Conservation (phyloP, 2,888 invertebrate genomes). For the Epiblema foenella region DNA sequence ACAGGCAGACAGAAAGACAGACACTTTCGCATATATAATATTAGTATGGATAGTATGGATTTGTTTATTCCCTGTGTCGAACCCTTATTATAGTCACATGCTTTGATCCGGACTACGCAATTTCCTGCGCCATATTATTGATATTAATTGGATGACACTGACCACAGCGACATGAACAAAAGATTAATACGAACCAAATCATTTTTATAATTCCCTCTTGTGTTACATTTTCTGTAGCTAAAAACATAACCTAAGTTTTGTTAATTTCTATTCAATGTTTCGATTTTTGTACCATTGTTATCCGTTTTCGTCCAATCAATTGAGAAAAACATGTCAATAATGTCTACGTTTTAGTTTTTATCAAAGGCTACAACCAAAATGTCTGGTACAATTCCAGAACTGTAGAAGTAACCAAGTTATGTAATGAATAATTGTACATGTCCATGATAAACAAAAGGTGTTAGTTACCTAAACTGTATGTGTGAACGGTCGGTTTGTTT, state of each 20-base stretch:
- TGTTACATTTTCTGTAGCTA: constrained; percentile 57
- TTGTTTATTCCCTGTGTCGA: background rate
- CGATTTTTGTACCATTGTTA: background rate
- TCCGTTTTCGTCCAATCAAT: background rate
- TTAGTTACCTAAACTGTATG: constrained; percentile 9
- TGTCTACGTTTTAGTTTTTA: background rate
- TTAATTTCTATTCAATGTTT: background rate
- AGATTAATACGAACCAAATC: constrained; percentile 68
- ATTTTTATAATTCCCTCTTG: constrained; percentile 71
- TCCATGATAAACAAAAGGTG: background rate
- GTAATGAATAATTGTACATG: background rate
- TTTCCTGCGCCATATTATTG: constrained; percentile 69
- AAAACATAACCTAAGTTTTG: background rate
- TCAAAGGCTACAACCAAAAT: background rate
- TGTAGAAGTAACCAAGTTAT: background rate
- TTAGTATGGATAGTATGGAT: too few species aligned
- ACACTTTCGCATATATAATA: too few species aligned
- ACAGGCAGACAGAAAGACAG: too few species aligned
- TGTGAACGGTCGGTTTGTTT: constrained; percentile 10
- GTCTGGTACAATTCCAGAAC: background rate
- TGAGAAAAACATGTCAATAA: background rate
- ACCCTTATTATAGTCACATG: constrained; percentile 49
- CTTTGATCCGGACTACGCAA: constrained; percentile 54
- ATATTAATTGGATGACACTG: constrained; percentile 74
- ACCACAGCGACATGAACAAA: constrained; percentile 64